Percentiles rank a stretch among this genome's conserved stretches.
phyloP scores from a whole-genome alignment of 1,140 invertebrate species.

The Hydropsyche tenuis region DNA sequence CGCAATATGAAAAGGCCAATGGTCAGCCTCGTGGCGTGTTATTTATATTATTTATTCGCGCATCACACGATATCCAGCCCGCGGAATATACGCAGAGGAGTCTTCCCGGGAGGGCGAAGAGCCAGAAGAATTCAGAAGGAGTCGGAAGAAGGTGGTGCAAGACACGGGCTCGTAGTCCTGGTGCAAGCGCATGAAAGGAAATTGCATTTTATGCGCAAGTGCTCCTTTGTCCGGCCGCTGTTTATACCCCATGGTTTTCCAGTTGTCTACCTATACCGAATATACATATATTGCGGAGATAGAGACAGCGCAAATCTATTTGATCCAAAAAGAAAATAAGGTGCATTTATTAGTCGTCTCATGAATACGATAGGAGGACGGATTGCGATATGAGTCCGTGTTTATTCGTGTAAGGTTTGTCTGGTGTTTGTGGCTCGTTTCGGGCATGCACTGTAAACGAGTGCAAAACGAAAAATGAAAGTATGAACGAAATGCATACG shows the following conservation, averaged over 20 bases:
- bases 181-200: constrained; percentile 44
- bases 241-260: not conserved
- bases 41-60: constrained; percentile 49
- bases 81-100: not conserved
- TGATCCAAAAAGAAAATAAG: not conserved
- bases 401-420: no score
- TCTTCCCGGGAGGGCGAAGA: no score
- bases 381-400: no score
- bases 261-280: no score
- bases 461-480: constrained; percentile 42
- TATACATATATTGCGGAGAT: no score
- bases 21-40: constrained; percentile 34
- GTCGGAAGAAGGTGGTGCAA: not conserved
- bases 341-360: not conserved
- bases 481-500: constrained; percentile 31
- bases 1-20: constrained; percentile 41
- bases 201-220: constrained; percentile 49
- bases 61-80: constrained; percentile 41
- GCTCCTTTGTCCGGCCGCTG: constrained; percentile 17
- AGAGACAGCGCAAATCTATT: no score
- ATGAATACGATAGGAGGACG: not conserved
- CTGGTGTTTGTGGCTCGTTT: not conserved
- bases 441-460: not conserved
- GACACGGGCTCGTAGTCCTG: not conserved
- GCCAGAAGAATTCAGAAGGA: not conserved